Conservation (phyloP, 2,888 invertebrate species). For the Andrena bucephala region DNA sequence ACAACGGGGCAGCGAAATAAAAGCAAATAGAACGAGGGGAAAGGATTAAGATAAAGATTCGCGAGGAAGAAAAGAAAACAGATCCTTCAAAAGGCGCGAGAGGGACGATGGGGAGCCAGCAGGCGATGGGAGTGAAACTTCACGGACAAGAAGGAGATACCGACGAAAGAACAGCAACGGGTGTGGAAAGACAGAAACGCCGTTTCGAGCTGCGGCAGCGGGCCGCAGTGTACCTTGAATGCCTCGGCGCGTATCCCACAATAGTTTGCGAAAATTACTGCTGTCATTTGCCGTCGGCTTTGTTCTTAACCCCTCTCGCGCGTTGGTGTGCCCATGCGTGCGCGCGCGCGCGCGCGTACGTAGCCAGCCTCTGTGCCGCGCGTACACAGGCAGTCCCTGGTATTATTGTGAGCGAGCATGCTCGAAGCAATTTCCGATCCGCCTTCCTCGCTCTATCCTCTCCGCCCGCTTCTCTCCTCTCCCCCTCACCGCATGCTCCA, state of each 20-base stretch:
- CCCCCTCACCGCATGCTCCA: conserved; percentile 20
- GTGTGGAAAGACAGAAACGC: conserved; percentile 7
- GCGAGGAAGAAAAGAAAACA: not conserved
- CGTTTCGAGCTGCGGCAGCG: conserved; percentile 40
- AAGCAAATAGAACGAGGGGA: not conserved
- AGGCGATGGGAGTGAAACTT: conserved; percentile 1
- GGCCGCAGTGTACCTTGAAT: conserved; percentile 48
- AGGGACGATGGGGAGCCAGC: not conserved
- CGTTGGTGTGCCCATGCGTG: conserved; percentile 35
- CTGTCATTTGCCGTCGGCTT: conserved; percentile 75
- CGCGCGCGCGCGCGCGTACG: conserved; percentile 24
- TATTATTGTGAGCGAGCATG: conserved; percentile 67
- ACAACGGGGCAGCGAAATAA: not conserved
- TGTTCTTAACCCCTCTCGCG: conserved; percentile 62
- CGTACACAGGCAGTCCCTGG: conserved; percentile 12
- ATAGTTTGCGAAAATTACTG: conserved; percentile 75
- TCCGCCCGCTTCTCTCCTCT: conserved; percentile 17
- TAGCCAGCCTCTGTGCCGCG: conserved; percentile 7
- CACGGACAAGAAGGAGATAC: not conserved
- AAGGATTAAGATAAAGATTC: not conserved
- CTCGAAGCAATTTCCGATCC: conserved; percentile 73
- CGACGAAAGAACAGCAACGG: not conserved
- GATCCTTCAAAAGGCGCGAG: not conserved
- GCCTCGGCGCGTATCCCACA: conserved; percentile 69
- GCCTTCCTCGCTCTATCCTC: conserved; percentile 60